A percentile compares a stretch with the other conserved stretches of the same genome.
phyloP scores from a whole-genome alignment of 53 echinoderm and acorn worm species.

The Patiria pectinifera region DNA sequence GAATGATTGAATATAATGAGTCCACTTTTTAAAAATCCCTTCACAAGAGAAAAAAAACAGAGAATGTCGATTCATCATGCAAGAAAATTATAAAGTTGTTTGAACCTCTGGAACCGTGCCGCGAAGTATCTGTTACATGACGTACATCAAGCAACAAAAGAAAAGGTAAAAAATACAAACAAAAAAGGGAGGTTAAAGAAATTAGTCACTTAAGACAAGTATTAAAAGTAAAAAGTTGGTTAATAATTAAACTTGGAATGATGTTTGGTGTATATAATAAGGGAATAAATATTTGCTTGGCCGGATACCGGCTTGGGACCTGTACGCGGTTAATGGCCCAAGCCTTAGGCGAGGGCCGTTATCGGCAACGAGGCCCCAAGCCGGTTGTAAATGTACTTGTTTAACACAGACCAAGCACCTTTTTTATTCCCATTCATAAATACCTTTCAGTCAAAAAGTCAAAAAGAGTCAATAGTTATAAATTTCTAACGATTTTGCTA shows the following conservation, averaged over 20 bases:
- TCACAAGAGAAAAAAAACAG: neutral
- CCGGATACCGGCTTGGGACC: too few species aligned
- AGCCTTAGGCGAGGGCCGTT: too few species aligned
- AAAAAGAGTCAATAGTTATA: too few species aligned
- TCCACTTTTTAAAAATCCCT: neutral
- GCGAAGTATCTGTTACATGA: constrained; percentile 28
- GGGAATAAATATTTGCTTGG: too few species aligned
- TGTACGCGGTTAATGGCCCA: too few species aligned
- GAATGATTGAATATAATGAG: neutral
- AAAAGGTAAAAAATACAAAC: neutral
- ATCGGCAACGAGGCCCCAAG: too few species aligned
- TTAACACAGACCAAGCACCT: too few species aligned
- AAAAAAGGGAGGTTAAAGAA: constrained; percentile 32
- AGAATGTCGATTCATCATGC: constrained; percentile 11
- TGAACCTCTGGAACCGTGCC: constrained; percentile 54
- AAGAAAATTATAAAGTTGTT: constrained; percentile 2
- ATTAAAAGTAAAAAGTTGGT: neutral
- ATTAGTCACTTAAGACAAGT: constrained; percentile 36
- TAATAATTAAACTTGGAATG: neutral
- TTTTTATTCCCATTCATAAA: too few species aligned
- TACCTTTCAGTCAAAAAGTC: too few species aligned
- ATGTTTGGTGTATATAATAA: neutral
- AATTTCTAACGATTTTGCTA: too few species aligned
- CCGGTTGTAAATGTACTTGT: too few species aligned
- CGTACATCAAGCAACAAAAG: neutral